These are phyloP conservation scores for Euphydryas editha DNA, from an alignment of 2,888 invertebrate species.

Conservation along the genomic window DNA sequence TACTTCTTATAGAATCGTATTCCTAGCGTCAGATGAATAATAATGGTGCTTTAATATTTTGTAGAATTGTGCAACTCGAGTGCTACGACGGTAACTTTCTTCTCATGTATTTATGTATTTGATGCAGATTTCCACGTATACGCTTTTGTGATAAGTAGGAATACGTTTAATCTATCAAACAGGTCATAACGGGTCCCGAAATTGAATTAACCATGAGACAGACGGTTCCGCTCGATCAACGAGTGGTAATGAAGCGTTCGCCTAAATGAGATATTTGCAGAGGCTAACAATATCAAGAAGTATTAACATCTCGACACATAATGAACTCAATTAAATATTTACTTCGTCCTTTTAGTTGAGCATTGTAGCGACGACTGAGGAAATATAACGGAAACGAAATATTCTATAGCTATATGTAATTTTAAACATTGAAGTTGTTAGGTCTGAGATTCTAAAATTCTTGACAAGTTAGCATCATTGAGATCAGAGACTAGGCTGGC, in stretches of 20 bases:
- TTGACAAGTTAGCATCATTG: slow-evolving; percentile 63
- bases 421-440: slow-evolving; percentile 38
- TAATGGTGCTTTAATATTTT: slow-evolving; percentile 50
- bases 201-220: slow-evolving; percentile 73
- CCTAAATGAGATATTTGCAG: slow-evolving; percentile 60
- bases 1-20: slow-evolving; percentile 37
- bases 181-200: slow-evolving; percentile 47
- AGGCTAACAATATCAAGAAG: slow-evolving; percentile 58
- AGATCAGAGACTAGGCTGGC: slow-evolving; percentile 70
- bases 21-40: slow-evolving; percentile 44
- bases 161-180: slow-evolving; percentile 45
- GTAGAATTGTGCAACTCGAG: slow-evolving; percentile 69
- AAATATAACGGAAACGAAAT: slow-evolving; percentile 14
- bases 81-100: slow-evolving; percentile 66
- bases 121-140: slow-evolving; percentile 26
- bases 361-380: slow-evolving; percentile 20
- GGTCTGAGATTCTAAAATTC: slow-evolving; percentile 51
- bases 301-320: slow-evolving; percentile 29
- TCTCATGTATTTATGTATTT: slow-evolving; percentile 46
- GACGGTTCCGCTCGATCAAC: slow-evolving; percentile 71
- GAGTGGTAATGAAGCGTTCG: slow-evolving; percentile 73
- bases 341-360: slow-evolving; percentile 29
- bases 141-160: slow-evolving; percentile 19
- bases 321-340: slow-evolving; percentile 17
- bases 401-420: slow-evolving; percentile 6